Conservation (phyloP, 64 coral and sea anemone species). For the Platygyra sinensis region DNA sequence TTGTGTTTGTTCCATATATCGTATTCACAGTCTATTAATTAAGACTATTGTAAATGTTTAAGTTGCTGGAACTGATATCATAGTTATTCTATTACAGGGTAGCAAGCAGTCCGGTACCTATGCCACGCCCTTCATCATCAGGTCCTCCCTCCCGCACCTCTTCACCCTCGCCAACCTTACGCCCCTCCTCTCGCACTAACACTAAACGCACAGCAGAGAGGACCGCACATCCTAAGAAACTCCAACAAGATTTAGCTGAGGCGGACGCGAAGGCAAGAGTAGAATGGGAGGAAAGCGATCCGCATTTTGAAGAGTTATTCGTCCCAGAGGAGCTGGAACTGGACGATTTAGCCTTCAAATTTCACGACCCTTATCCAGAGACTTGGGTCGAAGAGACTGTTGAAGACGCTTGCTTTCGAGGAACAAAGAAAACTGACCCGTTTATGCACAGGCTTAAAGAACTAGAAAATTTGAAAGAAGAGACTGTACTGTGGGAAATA, state of each 20-base stretch:
- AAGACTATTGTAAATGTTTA: background rate
- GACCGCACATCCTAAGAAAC: conserved; percentile 20
- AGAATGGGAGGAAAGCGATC: conserved; percentile 71
- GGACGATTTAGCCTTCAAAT: conserved; percentile 49
- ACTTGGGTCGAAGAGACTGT: conserved; percentile 88
- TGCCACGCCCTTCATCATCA: conserved; percentile 28
- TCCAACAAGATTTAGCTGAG: conserved; percentile 41
- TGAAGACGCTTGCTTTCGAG: conserved; percentile 74
- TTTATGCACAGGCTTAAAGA: conserved; percentile 90
- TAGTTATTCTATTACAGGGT: background rate
- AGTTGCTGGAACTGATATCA: background rate
- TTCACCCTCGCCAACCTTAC: conserved; percentile 13
- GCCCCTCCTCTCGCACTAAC: conserved; percentile 7
- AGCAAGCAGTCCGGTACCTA: conserved; percentile 5
- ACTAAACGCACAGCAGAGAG: background rate
- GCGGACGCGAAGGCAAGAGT: conserved; percentile 62
- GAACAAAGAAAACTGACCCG: conserved; percentile 74
- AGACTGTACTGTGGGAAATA: conserved; percentile 77
- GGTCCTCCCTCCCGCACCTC: conserved; percentile 2
- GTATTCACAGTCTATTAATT: no score
- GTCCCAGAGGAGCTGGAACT: conserved; percentile 23
- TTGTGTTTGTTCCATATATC: no score
- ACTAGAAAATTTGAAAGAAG: conserved; percentile 73
- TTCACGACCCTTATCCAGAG: conserved; percentile 87
- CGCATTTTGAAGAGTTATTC: conserved; percentile 74